Conservation (phyloP, 2,888 invertebrate species). For the Drosophila rellima region DNA sequence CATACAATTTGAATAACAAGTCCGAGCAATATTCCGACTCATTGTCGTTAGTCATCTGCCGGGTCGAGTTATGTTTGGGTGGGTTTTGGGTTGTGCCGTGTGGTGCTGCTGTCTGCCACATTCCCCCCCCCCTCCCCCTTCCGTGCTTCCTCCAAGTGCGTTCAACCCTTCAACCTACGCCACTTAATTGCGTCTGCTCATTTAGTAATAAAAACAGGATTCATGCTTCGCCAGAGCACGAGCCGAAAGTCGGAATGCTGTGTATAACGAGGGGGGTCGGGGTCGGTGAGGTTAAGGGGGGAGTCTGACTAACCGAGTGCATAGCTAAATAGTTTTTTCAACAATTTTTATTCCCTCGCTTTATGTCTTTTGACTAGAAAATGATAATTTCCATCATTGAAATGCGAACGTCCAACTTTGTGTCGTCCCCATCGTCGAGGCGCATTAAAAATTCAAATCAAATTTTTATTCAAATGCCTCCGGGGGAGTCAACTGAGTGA, state of each 20-base stretch:
- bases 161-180: slow-evolving; percentile 43
- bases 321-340: slow-evolving; percentile 36
- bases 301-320: slow-evolving; percentile 10
- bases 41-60: slow-evolving; percentile 65
- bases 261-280: neutral
- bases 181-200: slow-evolving; percentile 75
- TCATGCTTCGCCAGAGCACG: slow-evolving; percentile 38
- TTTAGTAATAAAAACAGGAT: slow-evolving; percentile 68
- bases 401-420: slow-evolving; percentile 18
- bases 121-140: neutral
- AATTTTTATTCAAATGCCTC: slow-evolving; percentile 57
- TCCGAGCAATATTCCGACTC: slow-evolving; percentile 29
- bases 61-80: slow-evolving; percentile 1
- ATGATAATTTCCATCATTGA: slow-evolving; percentile 40
- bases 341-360: slow-evolving; percentile 20
- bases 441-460: slow-evolving; percentile 40
- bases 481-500: neutral
- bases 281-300: neutral
- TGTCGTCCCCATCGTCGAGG: neutral
- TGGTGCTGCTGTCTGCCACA: neutral
- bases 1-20: slow-evolving; percentile 49
- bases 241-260: slow-evolving; percentile 30
- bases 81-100: neutral
- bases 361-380: slow-evolving; percentile 30
- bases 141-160: neutral